Percentiles rank a stretch among this genome's conserved stretches.
Evolutionary conservation across 2,113 vertebrate species (phyloP).

Genomic region (Embiotoca jacksoni): DNA sequence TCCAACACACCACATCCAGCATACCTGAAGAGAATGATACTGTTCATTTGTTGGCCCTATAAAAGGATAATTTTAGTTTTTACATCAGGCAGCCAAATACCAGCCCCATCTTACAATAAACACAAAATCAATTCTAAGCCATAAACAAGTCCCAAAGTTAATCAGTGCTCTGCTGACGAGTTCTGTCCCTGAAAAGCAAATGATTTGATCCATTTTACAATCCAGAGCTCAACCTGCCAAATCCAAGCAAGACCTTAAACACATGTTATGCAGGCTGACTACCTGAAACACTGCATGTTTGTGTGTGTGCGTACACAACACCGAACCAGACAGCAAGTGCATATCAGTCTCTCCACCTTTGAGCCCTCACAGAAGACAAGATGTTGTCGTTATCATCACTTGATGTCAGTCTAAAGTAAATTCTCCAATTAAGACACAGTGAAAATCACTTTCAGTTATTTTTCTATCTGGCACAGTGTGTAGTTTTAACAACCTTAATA

Average conservation of each 20-base stretch:
- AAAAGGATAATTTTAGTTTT: neutral
- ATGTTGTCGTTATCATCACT: conserved; percentile 24
- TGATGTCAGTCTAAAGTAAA: conserved; percentile 17
- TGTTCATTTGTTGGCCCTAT: conserved; percentile 5
- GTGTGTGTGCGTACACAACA: conserved; percentile 9
- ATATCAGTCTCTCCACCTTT: conserved; percentile 22
- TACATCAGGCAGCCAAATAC: neutral
- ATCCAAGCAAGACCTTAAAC: conserved; percentile 59
- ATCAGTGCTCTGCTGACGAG: conserved; percentile 43
- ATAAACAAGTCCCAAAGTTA: conserved; percentile 48
- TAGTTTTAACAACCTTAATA: neutral
- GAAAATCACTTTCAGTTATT: conserved; percentile 1
- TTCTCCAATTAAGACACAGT: conserved; percentile 2
- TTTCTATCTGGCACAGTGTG: neutral
- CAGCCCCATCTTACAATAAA: conserved; percentile 6
- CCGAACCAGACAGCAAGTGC: conserved; percentile 17
- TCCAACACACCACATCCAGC: neutral
- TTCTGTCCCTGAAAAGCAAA: conserved; percentile 38
- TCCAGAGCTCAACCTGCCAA: conserved; percentile 53
- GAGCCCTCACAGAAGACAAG: conserved; percentile 20
- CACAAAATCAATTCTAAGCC: conserved; percentile 35
- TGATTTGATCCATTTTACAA: conserved; percentile 51
- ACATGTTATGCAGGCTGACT: conserved; percentile 36
- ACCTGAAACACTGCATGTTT: conserved; percentile 5
- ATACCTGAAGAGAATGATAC: neutral